Evolutionary conservation across 2,113 vertebrate species (phyloP).

Genomic region (Tonatia bakeri): DNA sequence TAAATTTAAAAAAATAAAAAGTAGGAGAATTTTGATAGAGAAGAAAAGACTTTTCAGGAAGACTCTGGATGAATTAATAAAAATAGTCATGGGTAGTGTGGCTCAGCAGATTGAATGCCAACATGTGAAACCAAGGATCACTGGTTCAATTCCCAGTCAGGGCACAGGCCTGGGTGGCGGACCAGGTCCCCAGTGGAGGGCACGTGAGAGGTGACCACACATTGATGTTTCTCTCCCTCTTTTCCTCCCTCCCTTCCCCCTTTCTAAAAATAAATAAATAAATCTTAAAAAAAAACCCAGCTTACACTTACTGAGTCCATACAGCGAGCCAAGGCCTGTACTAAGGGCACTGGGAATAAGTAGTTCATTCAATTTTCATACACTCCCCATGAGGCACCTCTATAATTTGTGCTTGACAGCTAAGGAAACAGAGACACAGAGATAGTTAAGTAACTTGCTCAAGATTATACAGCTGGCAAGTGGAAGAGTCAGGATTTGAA

Average conservation of each 20-base stretch:
- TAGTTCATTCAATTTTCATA: slow-evolving; percentile 4
- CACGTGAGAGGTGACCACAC: no score
- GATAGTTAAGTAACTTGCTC: not conserved
- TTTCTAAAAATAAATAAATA: no score
- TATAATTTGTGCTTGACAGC: not conserved
- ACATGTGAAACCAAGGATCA: no score
- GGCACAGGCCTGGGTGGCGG: no score
- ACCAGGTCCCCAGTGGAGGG: no score
- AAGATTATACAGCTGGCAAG: not conserved
- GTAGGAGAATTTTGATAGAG: not conserved
- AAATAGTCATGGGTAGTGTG: not conserved
- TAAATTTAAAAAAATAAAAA: not conserved
- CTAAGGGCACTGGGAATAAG: not conserved
- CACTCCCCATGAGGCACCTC: not conserved
- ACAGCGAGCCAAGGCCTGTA: not conserved
- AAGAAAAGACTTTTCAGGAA: not conserved
- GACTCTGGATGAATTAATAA: not conserved
- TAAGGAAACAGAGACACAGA: not conserved
- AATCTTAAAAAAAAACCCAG: no score
- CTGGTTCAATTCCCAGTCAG: no score
- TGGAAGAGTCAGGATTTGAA: not conserved
- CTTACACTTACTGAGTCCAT: not conserved
- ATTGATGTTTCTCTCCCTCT: no score
- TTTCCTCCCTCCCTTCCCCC: no score
- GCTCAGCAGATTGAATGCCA: no score